Conservation (phyloP, 2,113 vertebrate genomes). For the Lethenteron camtschaticum region DNA sequence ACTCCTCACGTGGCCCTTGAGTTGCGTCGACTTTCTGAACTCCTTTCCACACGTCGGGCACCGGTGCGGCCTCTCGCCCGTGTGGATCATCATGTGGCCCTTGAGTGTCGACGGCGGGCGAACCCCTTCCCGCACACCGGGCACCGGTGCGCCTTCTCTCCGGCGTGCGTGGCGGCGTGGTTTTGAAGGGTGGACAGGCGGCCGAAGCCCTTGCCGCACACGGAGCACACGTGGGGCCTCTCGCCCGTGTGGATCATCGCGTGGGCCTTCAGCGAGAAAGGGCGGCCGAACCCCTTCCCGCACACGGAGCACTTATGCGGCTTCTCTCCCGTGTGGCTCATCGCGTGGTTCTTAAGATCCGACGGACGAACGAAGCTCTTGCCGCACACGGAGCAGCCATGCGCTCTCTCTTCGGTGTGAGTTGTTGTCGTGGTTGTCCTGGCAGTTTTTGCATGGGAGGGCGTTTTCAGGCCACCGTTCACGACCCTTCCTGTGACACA, state of each 20-base stretch:
- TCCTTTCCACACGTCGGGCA: not conserved
- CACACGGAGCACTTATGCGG: not conserved
- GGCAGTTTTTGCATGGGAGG: no score
- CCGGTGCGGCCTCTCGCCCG: not conserved
- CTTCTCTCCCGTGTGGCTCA: slow-evolving; percentile 1
- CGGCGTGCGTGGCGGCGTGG: slow-evolving; percentile 26
- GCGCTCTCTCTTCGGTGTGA: slow-evolving; percentile 4
- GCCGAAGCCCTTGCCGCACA: slow-evolving; percentile 1
- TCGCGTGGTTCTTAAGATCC: slow-evolving; percentile 1
- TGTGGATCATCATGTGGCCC: slow-evolving; percentile 1
- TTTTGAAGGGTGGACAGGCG: not conserved
- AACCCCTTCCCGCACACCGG: not conserved
- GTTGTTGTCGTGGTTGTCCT: not conserved
- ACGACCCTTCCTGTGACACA: no score
- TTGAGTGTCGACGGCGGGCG: not conserved
- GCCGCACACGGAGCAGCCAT: not conserved
- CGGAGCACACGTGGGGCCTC: not conserved
- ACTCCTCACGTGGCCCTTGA: slow-evolving; percentile 1
- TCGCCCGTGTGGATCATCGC: slow-evolving; percentile 1
- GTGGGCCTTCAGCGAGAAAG: not conserved
- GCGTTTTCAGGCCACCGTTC: no score
- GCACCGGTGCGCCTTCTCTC: not conserved
- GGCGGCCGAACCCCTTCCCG: not conserved
- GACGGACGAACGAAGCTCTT: not conserved
- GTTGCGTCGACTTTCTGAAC: not conserved